Percentiles rank a stretch among this genome's conserved stretches.
phyloP scores from a whole-genome alignment of 2,113 vertebrate species.

The Mirounga angustirostris region DNA sequence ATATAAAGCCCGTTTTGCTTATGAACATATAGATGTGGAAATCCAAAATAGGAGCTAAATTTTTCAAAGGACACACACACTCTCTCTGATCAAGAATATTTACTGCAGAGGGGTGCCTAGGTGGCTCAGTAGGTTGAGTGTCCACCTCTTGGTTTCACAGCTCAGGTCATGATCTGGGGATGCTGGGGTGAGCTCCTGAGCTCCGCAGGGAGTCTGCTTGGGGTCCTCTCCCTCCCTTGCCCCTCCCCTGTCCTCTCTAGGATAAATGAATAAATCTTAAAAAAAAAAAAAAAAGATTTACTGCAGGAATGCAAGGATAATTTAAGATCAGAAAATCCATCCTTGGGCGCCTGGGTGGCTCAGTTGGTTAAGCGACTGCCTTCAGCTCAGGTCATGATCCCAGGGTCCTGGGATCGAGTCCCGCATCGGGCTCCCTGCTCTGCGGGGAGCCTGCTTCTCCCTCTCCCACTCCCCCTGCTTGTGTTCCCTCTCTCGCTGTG shows the following conservation, averaged over 20 bases:
- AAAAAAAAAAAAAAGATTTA: background rate
- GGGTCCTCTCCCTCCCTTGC: background rate
- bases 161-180: background rate
- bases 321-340: constrained; percentile 32
- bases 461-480: too few relatives aligned
- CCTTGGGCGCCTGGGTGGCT: background rate
- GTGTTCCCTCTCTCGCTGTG: too few relatives aligned
- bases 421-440: too few relatives aligned
- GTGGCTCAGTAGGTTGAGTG: background rate
- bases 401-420: too few relatives aligned
- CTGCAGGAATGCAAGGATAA: background rate
- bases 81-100: background rate
- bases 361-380: too few relatives aligned
- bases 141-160: background rate
- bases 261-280: background rate
- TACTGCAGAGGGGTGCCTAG: background rate
- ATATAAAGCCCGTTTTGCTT: background rate
- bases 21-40: background rate
- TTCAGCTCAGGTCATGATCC: too few relatives aligned
- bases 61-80: background rate
- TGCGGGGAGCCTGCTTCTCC: too few relatives aligned
- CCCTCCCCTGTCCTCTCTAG: background rate
- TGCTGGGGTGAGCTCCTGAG: background rate
- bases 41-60: constrained; percentile 5
- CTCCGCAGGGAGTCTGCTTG: background rate